A percentile compares a stretch with the other conserved stretches of the same genome.
phyloP scores from a whole-genome alignment of 2,113 vertebrate species.

The Suncus etruscus region DNA sequence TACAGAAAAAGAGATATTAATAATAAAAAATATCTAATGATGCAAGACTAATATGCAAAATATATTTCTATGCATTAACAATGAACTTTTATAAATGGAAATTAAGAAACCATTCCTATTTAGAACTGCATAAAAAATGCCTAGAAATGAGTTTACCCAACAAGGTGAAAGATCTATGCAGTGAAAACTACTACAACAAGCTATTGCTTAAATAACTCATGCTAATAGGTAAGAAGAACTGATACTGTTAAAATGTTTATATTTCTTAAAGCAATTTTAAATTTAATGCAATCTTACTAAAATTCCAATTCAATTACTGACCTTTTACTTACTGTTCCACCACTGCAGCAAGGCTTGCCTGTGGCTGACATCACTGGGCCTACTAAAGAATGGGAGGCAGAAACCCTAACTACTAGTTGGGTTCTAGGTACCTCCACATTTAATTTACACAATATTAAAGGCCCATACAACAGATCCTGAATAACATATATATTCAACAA shows the following conservation, averaged over 20 bases:
- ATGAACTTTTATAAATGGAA: not conserved
- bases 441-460: too few relatives aligned
- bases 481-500: too few relatives aligned
- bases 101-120: not conserved
- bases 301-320: not conserved
- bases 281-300: not conserved
- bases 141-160: not conserved
- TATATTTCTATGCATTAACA: not conserved
- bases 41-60: not conserved
- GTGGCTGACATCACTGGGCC: too few relatives aligned
- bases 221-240: not conserved
- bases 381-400: too few relatives aligned
- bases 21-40: not conserved
- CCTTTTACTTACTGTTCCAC: too few relatives aligned
- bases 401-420: too few relatives aligned
- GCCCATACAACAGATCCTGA: too few relatives aligned
- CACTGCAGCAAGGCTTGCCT: too few relatives aligned
- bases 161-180: not conserved
- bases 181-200: not conserved
- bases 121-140: not conserved
- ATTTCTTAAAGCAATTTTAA: not conserved
- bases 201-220: not conserved
- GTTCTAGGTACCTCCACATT: too few relatives aligned
- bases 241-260: not conserved
- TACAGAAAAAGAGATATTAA: not conserved